Evolutionary conservation across 2,888 invertebrate species (phyloP).

Genomic region (Cephus spinipes): DNA sequence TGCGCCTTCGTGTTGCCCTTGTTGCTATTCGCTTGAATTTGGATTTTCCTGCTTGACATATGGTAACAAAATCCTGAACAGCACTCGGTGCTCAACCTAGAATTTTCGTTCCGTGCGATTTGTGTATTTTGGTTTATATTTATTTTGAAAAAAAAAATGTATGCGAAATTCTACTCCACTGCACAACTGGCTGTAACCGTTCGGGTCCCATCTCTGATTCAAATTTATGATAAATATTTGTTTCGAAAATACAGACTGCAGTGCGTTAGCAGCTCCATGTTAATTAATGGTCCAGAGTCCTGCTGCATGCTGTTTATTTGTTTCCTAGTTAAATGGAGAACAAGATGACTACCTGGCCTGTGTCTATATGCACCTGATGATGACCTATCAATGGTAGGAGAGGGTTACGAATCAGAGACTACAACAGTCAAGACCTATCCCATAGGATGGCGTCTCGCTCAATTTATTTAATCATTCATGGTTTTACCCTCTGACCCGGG

Average conservation of each 20-base stretch:
- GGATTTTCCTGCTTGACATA: neutral
- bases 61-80: neutral
- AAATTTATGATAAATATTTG: neutral
- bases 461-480: neutral
- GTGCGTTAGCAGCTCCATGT: neutral
- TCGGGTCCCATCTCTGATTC: neutral
- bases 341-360: neutral
- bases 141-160: neutral
- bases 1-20: neutral
- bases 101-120: neutral
- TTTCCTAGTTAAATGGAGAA: neutral
- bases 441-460: neutral
- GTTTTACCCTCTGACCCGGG: neutral
- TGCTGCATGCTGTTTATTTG: neutral
- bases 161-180: neutral
- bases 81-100: neutral
- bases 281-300: neutral
- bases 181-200: neutral
- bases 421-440: neutral
- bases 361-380: neutral
- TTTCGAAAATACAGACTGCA: neutral
- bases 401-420: neutral
- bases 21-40: neutral
- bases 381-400: neutral
- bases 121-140: neutral